Percentiles rank a stretch among this genome's conserved stretches.
These are phyloP conservation scores for Sturnira hondurensis DNA, from an alignment of 2,113 vertebrate genomes.

Conservation along the genomic window DNA sequence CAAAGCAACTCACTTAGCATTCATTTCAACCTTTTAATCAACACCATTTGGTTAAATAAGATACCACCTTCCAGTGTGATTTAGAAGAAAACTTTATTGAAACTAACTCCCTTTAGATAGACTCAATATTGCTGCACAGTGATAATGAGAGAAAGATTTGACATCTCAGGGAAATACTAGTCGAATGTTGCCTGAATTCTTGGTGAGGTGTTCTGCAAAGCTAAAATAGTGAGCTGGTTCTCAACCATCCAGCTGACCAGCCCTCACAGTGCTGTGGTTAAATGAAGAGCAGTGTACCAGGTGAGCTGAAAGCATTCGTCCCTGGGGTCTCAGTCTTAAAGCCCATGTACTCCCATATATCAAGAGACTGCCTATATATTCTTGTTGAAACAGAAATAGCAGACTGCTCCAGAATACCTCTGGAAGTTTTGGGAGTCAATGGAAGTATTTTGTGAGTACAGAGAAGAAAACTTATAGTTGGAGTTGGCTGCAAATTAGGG, in stretches of 20 bases:
- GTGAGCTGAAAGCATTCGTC: neutral
- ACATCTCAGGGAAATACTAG: neutral
- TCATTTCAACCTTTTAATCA: conserved; percentile 67
- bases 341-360: neutral
- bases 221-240: neutral
- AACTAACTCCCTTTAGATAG: conserved; percentile 42
- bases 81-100: conserved; percentile 56
- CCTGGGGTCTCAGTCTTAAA: neutral
- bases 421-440: neutral
- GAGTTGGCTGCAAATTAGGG: neutral
- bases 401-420: neutral
- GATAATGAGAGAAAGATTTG: conserved; percentile 1
- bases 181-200: neutral
- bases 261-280: neutral
- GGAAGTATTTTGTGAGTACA: neutral
- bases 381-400: neutral
- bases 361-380: neutral
- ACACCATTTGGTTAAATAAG: conserved; percentile 59
- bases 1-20: conserved; percentile 58
- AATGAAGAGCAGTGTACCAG: neutral
- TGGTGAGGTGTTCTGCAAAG: neutral
- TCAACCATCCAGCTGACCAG: neutral
- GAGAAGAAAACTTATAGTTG: conserved; percentile 14
- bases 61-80: conserved; percentile 18
- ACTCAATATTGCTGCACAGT: conserved; percentile 7